Evolutionary conservation across 2,113 vertebrate genomes (phyloP).

Genomic region (Macquaria ambigua): DNA sequence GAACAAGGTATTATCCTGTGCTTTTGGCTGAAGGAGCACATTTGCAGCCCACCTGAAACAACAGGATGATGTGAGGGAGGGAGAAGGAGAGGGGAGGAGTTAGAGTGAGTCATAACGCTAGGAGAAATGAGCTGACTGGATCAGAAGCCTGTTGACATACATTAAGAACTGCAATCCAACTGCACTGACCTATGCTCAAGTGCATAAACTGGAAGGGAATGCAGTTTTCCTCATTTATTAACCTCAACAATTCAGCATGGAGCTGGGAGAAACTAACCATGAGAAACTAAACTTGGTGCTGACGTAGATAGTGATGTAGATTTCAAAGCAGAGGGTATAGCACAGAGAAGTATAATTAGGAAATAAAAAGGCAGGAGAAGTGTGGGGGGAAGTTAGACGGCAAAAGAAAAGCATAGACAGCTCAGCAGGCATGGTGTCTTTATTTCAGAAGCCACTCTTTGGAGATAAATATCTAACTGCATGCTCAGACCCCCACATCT

Average conservation of each 20-base stretch:
- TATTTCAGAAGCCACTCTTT: conserved; percentile 23
- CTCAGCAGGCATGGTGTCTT: neutral
- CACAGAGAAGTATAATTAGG: neutral
- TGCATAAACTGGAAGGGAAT: neutral
- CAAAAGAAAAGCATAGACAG: neutral
- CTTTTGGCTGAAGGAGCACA: neutral
- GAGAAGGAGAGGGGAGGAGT: neutral
- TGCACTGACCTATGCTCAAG: neutral
- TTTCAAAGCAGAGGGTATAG: neutral
- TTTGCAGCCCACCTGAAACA: conserved; percentile 17
- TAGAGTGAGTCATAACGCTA: conserved; percentile 50
- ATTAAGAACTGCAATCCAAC: conserved; percentile 18
- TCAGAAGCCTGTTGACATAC: conserved; percentile 29
- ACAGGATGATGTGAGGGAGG: neutral
- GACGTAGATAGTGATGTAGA: neutral
- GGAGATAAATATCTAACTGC: conserved; percentile 17
- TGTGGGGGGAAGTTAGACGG: neutral
- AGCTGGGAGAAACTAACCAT: neutral
- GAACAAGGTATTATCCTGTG: neutral
- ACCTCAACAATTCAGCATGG: neutral
- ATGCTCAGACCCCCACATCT: conserved; percentile 6
- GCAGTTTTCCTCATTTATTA: conserved; percentile 10
- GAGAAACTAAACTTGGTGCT: neutral
- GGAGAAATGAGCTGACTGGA: conserved; percentile 34
- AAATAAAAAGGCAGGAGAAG: neutral